Evolutionary conservation across 2,797 vertebrate genomes (phyloP).

Genomic region (Sebastes reedi): DNA sequence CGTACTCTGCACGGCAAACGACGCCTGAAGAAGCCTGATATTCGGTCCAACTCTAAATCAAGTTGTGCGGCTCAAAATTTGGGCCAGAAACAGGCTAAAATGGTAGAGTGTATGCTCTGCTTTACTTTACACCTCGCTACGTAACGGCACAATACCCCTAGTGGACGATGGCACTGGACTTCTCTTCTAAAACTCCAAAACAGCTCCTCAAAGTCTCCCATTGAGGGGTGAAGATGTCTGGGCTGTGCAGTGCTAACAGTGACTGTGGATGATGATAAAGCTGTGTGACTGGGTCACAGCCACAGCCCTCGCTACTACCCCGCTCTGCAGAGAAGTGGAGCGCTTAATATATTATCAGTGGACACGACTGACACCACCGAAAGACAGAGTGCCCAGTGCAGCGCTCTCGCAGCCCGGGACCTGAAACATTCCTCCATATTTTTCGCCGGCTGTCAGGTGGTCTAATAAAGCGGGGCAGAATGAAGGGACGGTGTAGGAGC

Average conservation of each 20-base stretch:
- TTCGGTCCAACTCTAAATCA: too few relatives aligned
- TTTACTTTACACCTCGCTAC: not conserved
- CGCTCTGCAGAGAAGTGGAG: slow-evolving; percentile 90
- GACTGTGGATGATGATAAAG: slow-evolving; percentile 91
- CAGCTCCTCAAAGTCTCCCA: not conserved
- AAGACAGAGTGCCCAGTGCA: slow-evolving; percentile 90
- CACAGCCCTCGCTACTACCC: slow-evolving; percentile 81
- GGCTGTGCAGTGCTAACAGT: not conserved
- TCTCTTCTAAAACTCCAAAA: not conserved
- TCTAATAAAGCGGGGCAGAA: slow-evolving; percentile 97
- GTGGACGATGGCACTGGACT: not conserved
- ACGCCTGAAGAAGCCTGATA: too few relatives aligned
- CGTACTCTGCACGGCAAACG: too few relatives aligned
- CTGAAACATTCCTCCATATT: slow-evolving; percentile 93
- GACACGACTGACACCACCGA: slow-evolving; percentile 88
- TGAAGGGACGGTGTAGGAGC: slow-evolving; percentile 79
- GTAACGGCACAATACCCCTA: not conserved
- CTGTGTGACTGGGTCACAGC: slow-evolving; percentile 89
- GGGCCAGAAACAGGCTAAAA: too few relatives aligned
- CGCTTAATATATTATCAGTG: slow-evolving; percentile 93
- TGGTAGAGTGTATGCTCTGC: too few relatives aligned
- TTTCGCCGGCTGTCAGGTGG: slow-evolving; percentile 91
- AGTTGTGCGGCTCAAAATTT: too few relatives aligned
- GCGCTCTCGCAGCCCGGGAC: slow-evolving; percentile 86
- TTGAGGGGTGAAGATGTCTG: not conserved